Base-by-base conservation (phyloP, 2,113 vertebrate species). In the Thamnophis sirtalis region DNA sequence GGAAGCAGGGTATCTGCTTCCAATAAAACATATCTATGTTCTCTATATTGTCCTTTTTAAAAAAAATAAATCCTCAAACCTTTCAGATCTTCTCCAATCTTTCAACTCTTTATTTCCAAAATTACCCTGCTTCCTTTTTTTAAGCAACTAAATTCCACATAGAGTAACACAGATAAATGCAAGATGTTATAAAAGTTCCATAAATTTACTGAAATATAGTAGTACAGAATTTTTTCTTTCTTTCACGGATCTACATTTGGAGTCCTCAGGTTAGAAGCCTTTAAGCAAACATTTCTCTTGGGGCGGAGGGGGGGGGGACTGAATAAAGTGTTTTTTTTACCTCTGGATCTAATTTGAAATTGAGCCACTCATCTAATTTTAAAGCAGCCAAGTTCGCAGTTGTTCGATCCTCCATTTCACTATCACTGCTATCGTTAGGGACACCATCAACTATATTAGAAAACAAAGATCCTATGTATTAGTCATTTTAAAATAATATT, bases 321-420 rank as follows among this genome's bases (percentile, higher is more conserved):
- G 15, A 4, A 80, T 80, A 43, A 80, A 43, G 26, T 9, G 11
- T 49, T 0, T 88, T 4, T 4, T 92, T 60, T 95, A 99, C 99
- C 97, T 99, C 98, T 92, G 93, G 97, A 49, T 99, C 98, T 93
- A 99, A 19, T 92, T 95, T 98, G 94, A 99, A 98, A 94, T 97
- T 95, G 3, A 99, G 97, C 98, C 99, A 99, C 9, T 99, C 98
- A 91, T 99, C 99, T 43, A 99, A 96, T 95, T 98, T 98, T 89
- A 99, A 95, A 1, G 98, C 92, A 9, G 97, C 95, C n/a, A 97
- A 93, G 56, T 98, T 95, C 88, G 96, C 94, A 58, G 95, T 96
- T 87, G 96, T 95, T 93, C 92, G 95, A 58, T 98, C 98, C 86
- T 99, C 98, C 93, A 96, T 95, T 92, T 98, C 98, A 96, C 99